These are phyloP conservation scores for Heteropelma amictum DNA, from an alignment of 2,888 invertebrate species.

Conservation along the genomic window DNA sequence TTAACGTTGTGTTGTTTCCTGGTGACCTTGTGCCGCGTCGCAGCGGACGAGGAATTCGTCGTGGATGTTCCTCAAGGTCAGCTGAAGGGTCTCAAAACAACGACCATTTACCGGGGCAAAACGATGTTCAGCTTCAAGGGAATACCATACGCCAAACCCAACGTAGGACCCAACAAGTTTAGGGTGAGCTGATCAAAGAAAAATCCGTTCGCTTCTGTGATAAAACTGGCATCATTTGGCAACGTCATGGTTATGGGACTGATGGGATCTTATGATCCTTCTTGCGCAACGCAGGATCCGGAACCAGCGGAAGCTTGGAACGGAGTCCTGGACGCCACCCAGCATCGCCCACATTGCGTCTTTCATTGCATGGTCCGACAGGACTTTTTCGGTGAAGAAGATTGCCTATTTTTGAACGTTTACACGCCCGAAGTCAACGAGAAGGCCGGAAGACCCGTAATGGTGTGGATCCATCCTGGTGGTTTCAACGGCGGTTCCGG, in stretches of 20 bases:
- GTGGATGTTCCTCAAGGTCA: conserved; percentile 69
- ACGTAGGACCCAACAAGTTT: conserved; percentile 67
- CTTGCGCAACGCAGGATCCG: conserved; percentile 65
- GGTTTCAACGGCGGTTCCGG: conserved; percentile 66
- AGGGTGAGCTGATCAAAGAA: conserved; percentile 59
- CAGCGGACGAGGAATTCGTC: conserved; percentile 65
- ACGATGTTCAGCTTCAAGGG: conserved; percentile 72
- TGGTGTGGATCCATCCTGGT: conserved; percentile 70
- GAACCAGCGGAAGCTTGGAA: conserved; percentile 68
- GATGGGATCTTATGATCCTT: no score
- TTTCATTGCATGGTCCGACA: conserved; percentile 68
- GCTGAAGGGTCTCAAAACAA: conserved; percentile 67
- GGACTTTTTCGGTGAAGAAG: conserved; percentile 68
- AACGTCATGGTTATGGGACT: no score
- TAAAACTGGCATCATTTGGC: no score
- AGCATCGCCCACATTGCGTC: conserved; percentile 65
- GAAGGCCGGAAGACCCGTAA: conserved; percentile 68
- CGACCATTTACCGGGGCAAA: conserved; percentile 62
- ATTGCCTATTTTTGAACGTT: conserved; percentile 71
- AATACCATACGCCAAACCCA: conserved; percentile 72
- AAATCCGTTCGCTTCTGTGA: neutral
- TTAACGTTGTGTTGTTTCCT: conserved; percentile 57
- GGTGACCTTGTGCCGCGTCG: conserved; percentile 29
- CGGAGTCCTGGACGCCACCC: conserved; percentile 70
- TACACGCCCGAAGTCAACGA: conserved; percentile 68